Evolutionary conservation across 2,113 vertebrate genomes (phyloP).

Genomic region (Hydrolagus affinis): DNA sequence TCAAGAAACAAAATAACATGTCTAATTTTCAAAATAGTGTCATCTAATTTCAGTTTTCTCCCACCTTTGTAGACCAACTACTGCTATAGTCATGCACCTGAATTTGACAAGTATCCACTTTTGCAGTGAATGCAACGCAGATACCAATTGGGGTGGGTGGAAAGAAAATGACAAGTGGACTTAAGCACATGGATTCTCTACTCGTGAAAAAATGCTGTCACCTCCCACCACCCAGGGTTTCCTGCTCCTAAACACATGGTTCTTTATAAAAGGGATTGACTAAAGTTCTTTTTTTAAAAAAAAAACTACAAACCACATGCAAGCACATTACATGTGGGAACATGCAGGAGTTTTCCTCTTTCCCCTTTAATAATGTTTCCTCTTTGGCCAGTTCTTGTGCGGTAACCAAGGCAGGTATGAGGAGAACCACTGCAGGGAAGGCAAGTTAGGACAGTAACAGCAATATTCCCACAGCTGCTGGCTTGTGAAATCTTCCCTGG

Average conservation of each 20-base stretch:
- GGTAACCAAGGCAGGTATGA: neutral
- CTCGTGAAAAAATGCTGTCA: neutral
- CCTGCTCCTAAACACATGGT: no score
- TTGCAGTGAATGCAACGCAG: constrained; percentile 11
- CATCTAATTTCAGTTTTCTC: neutral
- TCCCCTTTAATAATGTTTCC: neutral
- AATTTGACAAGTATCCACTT: neutral
- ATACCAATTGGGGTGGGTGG: constrained; percentile 3
- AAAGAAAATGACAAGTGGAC: no score
- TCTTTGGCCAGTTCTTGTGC: constrained; percentile 11
- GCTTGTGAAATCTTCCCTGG: neutral
- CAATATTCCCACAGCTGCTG: neutral
- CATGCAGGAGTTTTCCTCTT: neutral
- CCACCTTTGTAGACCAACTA: neutral
- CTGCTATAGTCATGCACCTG: neutral
- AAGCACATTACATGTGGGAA: neutral
- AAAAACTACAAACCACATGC: neutral
- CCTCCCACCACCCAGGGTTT: neutral
- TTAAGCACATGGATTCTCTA: no score
- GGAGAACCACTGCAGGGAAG: neutral
- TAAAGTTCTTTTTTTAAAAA: neutral
- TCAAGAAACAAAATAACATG: neutral
- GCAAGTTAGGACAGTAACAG: neutral
- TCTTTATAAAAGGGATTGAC: neutral
- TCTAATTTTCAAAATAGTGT: neutral